phyloP scores from a whole-genome alignment of 2,888 invertebrate genomes.

The Hecatera dysodea region DNA sequence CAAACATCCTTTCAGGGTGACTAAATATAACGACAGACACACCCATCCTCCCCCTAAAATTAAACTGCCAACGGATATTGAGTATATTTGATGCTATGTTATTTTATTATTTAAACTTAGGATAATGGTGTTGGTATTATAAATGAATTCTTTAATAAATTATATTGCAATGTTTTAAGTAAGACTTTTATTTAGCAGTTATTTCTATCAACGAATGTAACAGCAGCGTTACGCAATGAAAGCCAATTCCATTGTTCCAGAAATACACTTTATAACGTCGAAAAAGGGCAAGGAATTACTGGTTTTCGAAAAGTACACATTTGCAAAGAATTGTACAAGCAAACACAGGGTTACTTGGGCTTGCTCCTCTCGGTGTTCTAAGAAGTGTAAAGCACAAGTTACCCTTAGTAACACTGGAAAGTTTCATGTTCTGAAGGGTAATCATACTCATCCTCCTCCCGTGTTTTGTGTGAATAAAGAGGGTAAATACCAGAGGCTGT shows the following conservation, averaged over 20 bases:
- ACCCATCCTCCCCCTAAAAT: slow-evolving; percentile 76
- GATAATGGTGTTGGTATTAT: slow-evolving; percentile 40
- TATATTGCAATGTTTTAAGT: slow-evolving; percentile 36
- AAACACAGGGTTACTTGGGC: slow-evolving; percentile 78
- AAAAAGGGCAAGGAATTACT: slow-evolving; percentile 81
- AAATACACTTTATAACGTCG: slow-evolving; percentile 83
- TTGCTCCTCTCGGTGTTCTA: slow-evolving; percentile 84
- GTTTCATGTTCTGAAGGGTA: slow-evolving; percentile 72
- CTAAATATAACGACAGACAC: slow-evolving; percentile 69
- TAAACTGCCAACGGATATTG: slow-evolving; percentile 65
- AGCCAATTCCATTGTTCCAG: slow-evolving; percentile 72
- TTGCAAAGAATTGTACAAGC: slow-evolving; percentile 77
- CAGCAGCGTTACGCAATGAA: neutral
- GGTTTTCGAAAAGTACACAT: slow-evolving; percentile 82
- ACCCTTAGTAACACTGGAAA: slow-evolving; percentile 73
- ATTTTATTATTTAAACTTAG: slow-evolving; percentile 24
- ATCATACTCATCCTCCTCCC: slow-evolving; percentile 82
- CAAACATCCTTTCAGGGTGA: slow-evolving; percentile 69
- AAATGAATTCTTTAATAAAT: slow-evolving; percentile 44
- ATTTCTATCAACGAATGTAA: neutral
- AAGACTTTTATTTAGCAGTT: slow-evolving; percentile 45
- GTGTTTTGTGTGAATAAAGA: slow-evolving; percentile 78
- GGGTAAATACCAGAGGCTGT: slow-evolving; percentile 78
- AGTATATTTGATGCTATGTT: slow-evolving; percentile 61
- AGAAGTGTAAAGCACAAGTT: slow-evolving; percentile 81